Conservation (phyloP, 2,888 invertebrate species). For the Cephus spinipes region DNA sequence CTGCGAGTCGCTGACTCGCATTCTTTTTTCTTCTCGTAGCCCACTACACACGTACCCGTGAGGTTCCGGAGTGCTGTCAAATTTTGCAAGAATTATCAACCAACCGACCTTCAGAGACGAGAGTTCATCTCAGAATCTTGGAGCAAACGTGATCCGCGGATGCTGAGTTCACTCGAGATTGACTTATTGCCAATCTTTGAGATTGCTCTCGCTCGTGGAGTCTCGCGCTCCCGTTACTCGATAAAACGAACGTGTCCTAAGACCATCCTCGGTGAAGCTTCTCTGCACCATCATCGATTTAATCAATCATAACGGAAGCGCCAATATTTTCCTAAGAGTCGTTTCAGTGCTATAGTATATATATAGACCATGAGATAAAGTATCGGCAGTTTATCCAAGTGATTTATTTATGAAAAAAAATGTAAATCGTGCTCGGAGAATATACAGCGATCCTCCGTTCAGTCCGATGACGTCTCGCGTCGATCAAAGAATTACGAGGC, state of each 20-base stretch:
- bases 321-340: too few species aligned
- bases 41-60: slow-evolving; percentile 38
- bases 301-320: too few species aligned
- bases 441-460: neutral
- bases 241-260: neutral
- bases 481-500: neutral
- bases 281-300: neutral
- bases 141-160: neutral
- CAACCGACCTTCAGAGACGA: neutral
- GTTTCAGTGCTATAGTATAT: too few species aligned
- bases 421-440: neutral
- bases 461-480: neutral
- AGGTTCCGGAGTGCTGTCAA: neutral
- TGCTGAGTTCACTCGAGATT: neutral
- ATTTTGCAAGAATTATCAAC: neutral
- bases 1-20: slow-evolving; percentile 38
- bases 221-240: neutral
- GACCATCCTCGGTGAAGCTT: neutral
- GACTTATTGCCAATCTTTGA: neutral
- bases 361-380: neutral
- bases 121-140: neutral
- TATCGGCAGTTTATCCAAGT: neutral
- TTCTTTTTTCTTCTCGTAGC: slow-evolving; percentile 33
- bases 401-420: neutral
- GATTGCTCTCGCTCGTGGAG: neutral